Percentiles rank a stretch among this genome's conserved stretches.
Conservation (phyloP, 30 jellyfish, hydroid and myxozoan genomes). For the Catostylus mosaicus region DNA sequence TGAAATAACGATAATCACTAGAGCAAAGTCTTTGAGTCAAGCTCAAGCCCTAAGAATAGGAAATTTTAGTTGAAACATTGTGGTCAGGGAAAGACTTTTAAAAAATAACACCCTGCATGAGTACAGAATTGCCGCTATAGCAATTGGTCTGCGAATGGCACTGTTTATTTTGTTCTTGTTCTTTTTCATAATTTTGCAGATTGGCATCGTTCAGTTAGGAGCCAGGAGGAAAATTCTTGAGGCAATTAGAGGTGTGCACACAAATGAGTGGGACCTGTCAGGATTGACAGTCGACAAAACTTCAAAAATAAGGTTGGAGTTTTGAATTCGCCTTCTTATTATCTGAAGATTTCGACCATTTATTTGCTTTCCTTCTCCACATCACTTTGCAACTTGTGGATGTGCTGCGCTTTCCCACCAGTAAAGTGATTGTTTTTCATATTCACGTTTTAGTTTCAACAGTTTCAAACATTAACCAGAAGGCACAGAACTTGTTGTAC, state of each 20-base stretch:
- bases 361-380: background rate
- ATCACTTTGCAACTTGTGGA: background rate
- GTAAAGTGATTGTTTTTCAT: background rate
- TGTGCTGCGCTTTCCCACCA: background rate
- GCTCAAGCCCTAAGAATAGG: too few species aligned
- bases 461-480: background rate
- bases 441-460: background rate
- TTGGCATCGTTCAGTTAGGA: conserved; percentile 81
- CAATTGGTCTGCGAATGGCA: too few species aligned
- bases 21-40: too few species aligned
- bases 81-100: too few species aligned
- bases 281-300: conserved; percentile 57
- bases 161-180: too few species aligned
- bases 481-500: background rate
- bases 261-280: conserved; percentile 84
- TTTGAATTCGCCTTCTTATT: background rate
- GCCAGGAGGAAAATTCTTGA: conserved; percentile 66
- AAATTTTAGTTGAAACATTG: too few species aligned
- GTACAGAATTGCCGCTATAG: too few species aligned
- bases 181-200: conserved; percentile 22
- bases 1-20: too few species aligned
- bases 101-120: too few species aligned
- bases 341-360: background rate
- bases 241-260: conserved; percentile 76
- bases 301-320: conserved; percentile 63